phyloP scores from a whole-genome alignment of 2,113 vertebrate species.

The Amphiprion ocellaris region DNA sequence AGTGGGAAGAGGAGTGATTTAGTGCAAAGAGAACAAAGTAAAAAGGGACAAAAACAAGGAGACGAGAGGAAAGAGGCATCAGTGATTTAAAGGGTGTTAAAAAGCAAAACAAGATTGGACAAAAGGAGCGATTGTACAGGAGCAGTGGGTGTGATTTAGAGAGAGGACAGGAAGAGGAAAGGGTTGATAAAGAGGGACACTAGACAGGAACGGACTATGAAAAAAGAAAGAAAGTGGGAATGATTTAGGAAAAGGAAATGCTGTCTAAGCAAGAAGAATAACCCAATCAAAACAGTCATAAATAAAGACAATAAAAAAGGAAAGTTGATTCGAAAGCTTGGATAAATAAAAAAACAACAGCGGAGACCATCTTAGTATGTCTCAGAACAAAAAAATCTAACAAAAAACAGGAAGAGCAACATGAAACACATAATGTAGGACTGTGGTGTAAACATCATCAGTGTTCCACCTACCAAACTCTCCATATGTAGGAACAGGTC shows the following conservation, averaged over 20 bases:
- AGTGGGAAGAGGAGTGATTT: constrained; percentile 32
- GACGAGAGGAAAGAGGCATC: neutral
- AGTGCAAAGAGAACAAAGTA: neutral
- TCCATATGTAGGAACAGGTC: constrained; percentile 91
- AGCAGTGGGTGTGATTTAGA: constrained; percentile 20
- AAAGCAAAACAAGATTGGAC: neutral
- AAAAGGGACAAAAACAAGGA: neutral
- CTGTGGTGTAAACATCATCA: neutral
- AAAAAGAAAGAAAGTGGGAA: neutral
- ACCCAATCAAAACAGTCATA: neutral
- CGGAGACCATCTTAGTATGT: neutral
- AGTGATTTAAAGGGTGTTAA: constrained; percentile 38
- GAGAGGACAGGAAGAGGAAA: neutral
- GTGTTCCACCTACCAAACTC: constrained; percentile 91
- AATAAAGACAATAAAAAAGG: neutral
- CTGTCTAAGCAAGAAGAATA: neutral
- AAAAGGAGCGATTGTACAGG: neutral
- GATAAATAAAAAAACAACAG: neutral
- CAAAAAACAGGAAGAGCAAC: neutral
- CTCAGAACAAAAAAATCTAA: neutral
- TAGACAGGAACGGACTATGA: neutral
- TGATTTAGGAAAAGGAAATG: neutral
- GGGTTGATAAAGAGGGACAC: neutral
- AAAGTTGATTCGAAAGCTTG: too few species aligned
- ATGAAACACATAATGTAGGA: neutral